Percentiles rank a stretch among this genome's conserved stretches.
Conservation (phyloP, 2,888 invertebrate genomes). For the Lacanobia wlatinum region DNA sequence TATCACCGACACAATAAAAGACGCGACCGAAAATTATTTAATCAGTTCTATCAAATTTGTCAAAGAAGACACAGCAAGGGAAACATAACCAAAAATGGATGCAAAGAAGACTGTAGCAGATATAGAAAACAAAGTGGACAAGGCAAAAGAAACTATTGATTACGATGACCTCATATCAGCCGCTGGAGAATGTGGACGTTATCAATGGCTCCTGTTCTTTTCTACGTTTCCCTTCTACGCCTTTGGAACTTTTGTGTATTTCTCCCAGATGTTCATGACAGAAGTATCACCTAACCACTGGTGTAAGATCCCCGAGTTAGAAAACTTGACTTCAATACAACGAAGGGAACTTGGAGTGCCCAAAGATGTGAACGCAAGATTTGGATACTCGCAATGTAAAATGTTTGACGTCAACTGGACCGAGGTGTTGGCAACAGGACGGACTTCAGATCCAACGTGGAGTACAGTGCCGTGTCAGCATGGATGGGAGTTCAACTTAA, state of each 20-base stretch:
- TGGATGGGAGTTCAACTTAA: conserved; percentile 81
- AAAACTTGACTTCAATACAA: conserved; percentile 72
- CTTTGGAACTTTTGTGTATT: conserved; percentile 74
- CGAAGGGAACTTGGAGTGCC: conserved; percentile 74
- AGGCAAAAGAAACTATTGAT: conserved; percentile 64
- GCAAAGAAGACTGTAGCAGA: conserved; percentile 25
- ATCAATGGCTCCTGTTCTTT: conserved; percentile 72
- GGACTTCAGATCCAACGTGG: conserved; percentile 73
- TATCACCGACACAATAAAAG: conserved; percentile 49
- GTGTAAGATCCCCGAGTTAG: conserved; percentile 76
- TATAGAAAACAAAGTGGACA: conserved; percentile 46
- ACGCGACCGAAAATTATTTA: conserved; percentile 28
- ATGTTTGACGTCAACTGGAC: conserved; percentile 79
- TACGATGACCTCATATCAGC: conserved; percentile 74
- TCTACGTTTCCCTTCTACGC: conserved; percentile 74
- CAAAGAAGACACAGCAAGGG: conserved; percentile 14
- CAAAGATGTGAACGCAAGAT: conserved; percentile 66
- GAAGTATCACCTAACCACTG: conserved; percentile 76
- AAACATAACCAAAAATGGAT: conserved; percentile 50
- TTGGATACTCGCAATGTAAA: conserved; percentile 77
- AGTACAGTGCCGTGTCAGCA: conserved; percentile 72
- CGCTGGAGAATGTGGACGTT: conserved; percentile 75
- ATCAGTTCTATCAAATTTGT: conserved; percentile 40
- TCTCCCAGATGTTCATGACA: conserved; percentile 75
- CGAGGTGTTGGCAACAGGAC: conserved; percentile 69